These are phyloP conservation scores for Pogonocherus hispidulus DNA, from an alignment of 2,888 invertebrate genomes.

Conservation along the genomic window DNA sequence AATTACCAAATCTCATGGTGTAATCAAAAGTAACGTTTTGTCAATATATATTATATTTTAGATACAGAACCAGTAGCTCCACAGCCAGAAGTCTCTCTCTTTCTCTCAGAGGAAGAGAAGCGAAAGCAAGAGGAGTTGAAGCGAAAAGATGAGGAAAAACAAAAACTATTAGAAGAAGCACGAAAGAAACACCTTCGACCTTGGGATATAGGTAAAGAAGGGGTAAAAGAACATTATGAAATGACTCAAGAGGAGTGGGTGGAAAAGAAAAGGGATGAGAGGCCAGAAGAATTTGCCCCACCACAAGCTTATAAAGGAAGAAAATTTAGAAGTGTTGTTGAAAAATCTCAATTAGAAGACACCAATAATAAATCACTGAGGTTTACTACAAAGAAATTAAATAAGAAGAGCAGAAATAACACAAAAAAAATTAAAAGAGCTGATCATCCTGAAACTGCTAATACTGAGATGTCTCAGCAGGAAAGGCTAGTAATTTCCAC, in stretches of 20 bases:
- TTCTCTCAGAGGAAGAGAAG: slow-evolving; percentile 52
- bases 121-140: slow-evolving; percentile 46
- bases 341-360: slow-evolving; percentile 23
- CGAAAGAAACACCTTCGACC: slow-evolving; percentile 75
- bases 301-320: slow-evolving; percentile 59
- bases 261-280: slow-evolving; percentile 79
- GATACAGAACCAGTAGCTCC: slow-evolving; percentile 47
- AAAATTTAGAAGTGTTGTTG: slow-evolving; percentile 46
- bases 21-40: too few species aligned
- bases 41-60: slow-evolving; percentile 27
- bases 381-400: slow-evolving; percentile 59
- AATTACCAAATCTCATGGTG: slow-evolving; percentile 12
- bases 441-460: slow-evolving; percentile 22
- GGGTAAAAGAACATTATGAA: slow-evolving; percentile 71
- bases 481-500: too few species aligned
- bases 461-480: not conserved
- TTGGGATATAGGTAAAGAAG: slow-evolving; percentile 82
- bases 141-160: slow-evolving; percentile 68
- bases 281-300: slow-evolving; percentile 86
- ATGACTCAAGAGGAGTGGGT: slow-evolving; percentile 85
- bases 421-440: slow-evolving; percentile 45
- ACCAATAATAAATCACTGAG: slow-evolving; percentile 57
- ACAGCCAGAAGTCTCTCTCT: slow-evolving; percentile 35
- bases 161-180: slow-evolving; percentile 70
- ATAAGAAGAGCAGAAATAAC: slow-evolving; percentile 14